Evolutionary conservation across 1,140 invertebrate genomes (phyloP).

Genomic region (Hycleus phaleratus): DNA sequence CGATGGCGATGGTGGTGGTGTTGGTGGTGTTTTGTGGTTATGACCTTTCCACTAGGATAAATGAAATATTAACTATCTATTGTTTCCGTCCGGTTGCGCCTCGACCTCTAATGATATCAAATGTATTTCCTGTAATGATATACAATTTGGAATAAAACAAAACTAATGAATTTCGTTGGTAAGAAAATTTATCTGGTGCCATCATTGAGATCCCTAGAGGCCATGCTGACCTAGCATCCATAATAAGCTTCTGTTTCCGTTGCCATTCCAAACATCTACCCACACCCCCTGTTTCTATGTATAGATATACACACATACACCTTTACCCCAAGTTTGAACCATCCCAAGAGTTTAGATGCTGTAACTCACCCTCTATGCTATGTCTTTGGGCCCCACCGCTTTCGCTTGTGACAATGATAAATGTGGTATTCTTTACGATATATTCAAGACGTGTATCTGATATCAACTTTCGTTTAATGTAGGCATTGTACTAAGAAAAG

Average conservation of each 20-base stretch:
- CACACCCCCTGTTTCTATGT: constrained; percentile 9
- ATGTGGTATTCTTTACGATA: constrained; percentile 26
- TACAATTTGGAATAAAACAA: too few relatives aligned
- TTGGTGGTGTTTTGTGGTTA: neutral
- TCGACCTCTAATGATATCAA: neutral
- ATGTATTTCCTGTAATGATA: too few relatives aligned
- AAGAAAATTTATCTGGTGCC: too few relatives aligned
- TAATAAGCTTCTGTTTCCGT: constrained; percentile 28
- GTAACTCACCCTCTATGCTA: constrained; percentile 18
- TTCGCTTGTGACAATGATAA: constrained; percentile 23
- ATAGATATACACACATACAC: constrained; percentile 8
- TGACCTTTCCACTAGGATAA: constrained; percentile 1
- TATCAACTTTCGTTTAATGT: constrained; percentile 19
- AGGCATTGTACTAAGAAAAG: neutral
- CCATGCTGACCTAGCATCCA: constrained; percentile 31
- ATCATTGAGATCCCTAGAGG: constrained; percentile 7
- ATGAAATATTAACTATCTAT: constrained; percentile 15
- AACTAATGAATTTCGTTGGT: too few relatives aligned
- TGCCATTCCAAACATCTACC: constrained; percentile 6
- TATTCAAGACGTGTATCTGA: constrained; percentile 20
- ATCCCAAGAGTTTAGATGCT: constrained; percentile 20
- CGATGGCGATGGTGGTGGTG: neutral
- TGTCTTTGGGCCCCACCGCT: constrained; percentile 17
- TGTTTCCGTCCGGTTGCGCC: constrained; percentile 14
- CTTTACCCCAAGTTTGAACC: constrained; percentile 18